Percentiles rank a stretch among this genome's conserved stretches.
Conservation (phyloP, 2,888 invertebrate genomes). For the Drosophila atroscutellata region DNA sequence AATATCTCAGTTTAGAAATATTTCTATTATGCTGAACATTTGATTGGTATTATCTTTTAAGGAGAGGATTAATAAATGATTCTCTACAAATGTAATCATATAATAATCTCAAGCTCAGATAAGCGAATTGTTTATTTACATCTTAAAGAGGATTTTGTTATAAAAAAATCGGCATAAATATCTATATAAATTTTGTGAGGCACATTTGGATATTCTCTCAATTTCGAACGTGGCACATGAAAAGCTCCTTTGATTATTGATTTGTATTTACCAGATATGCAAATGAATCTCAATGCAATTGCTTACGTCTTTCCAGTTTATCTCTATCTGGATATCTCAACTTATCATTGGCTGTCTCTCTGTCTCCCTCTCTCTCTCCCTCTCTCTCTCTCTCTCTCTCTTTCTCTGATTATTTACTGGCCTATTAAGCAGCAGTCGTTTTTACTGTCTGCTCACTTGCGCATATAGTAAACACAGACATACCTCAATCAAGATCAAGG, state of each 20-base stretch:
- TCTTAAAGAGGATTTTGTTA: background rate
- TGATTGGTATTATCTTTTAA: too few relatives aligned
- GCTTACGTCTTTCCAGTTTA: background rate
- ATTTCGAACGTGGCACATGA: background rate
- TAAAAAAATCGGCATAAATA: background rate
- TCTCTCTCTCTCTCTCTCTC: background rate
- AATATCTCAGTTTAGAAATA: too few relatives aligned
- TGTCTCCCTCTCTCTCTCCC: background rate
- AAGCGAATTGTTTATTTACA: background rate
- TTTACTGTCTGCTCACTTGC: background rate
- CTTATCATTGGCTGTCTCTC: background rate
- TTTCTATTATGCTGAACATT: too few relatives aligned
- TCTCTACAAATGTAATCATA: too few relatives aligned
- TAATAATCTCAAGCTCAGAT: background rate
- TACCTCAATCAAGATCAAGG: conserved; percentile 49
- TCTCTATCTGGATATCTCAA: too few relatives aligned
- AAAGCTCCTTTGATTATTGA: background rate
- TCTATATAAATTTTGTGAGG: background rate
- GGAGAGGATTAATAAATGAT: too few relatives aligned
- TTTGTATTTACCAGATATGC: background rate
- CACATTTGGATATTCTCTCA: background rate
- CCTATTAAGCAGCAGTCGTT: conserved; percentile 15
- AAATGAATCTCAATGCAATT: conserved; percentile 1
- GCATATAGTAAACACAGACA: conserved; percentile 7
- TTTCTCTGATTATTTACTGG: background rate